Percentiles rank a stretch among this genome's conserved stretches.
These are phyloP conservation scores for Carettochelys insculpta DNA, from an alignment of 2,113 vertebrate genomes.

Conservation along the genomic window DNA sequence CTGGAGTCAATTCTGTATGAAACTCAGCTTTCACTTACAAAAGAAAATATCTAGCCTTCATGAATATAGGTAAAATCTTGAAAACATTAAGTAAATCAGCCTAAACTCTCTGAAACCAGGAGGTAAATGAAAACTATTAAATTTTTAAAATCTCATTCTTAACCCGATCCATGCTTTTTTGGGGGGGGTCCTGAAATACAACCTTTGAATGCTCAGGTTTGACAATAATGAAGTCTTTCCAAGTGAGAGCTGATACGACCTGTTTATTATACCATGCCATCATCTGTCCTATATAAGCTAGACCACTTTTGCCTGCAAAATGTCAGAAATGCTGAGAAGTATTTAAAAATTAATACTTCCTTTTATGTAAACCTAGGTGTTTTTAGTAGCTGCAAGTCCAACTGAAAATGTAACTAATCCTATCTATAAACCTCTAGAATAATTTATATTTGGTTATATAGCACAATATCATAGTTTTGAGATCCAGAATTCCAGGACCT, in stretches of 20 bases:
- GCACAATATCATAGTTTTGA: rapidly evolving
- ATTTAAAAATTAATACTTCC: neutral
- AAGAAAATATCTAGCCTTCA: neutral
- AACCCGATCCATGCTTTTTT: neutral
- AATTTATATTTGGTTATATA: rapidly evolving
- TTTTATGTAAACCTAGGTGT: neutral
- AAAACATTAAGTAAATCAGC: neutral
- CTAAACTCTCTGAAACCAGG: neutral
- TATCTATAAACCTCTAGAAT: neutral
- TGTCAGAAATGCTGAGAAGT: neutral
- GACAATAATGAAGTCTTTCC: neutral
- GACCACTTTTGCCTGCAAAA: neutral
- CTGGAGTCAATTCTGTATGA: neutral
- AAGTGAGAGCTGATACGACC: neutral
- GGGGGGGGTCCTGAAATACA: neutral
- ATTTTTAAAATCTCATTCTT: neutral
- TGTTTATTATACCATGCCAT: neutral
- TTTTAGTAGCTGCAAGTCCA: neutral
- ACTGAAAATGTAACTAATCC: neutral
- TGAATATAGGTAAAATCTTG: neutral
- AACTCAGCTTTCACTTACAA: neutral
- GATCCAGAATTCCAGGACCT: neutral
- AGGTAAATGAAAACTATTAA: neutral
- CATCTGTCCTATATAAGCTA: neutral
- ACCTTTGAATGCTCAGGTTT: neutral